Percentiles rank a stretch among this genome's conserved stretches.
Evolutionary conservation across 2,888 invertebrate genomes (phyloP).

Genomic region (Bellardia pandia): DNA sequence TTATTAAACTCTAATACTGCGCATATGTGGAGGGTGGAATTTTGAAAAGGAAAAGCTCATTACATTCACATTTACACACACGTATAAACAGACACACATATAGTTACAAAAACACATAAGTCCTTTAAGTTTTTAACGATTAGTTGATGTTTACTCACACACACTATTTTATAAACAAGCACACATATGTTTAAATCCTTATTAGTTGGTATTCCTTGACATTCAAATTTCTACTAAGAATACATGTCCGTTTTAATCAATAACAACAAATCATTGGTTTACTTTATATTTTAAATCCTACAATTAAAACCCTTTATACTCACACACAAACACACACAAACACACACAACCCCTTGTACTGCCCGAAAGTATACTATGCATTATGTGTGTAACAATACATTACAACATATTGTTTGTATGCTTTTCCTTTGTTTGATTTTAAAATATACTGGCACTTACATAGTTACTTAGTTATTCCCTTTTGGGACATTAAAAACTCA

Average conservation of each 20-base stretch:
- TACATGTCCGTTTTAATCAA: conserved; percentile 80
- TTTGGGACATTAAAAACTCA: conserved; percentile 83
- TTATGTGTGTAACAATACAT: conserved; percentile 33
- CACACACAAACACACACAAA: neutral
- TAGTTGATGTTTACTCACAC: conserved; percentile 57
- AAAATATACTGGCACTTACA: conserved; percentile 31
- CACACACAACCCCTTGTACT: neutral
- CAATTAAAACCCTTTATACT: conserved; percentile 59
- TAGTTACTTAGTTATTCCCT: conserved; percentile 78
- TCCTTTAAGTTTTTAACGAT: conserved; percentile 64
- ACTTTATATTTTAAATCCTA: conserved; percentile 79
- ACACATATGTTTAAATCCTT: conserved; percentile 36
- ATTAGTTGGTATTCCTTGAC: conserved; percentile 17
- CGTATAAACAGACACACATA: neutral
- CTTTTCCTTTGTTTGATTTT: conserved; percentile 68
- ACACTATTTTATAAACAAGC: conserved; percentile 23
- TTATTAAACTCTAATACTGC: conserved; percentile 31
- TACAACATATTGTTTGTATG: conserved; percentile 38
- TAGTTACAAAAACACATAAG: conserved; percentile 36
- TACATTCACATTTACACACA: conserved; percentile 9
- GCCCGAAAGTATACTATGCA: conserved; percentile 43
- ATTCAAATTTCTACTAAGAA: conserved; percentile 45
- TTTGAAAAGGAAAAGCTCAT: conserved; percentile 40
- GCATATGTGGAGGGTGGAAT: conserved; percentile 34
- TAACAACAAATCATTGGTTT: conserved; percentile 82